These are phyloP conservation scores for Eupeodes corollae DNA, from an alignment of 1,140 invertebrate species.

Conservation along the genomic window DNA sequence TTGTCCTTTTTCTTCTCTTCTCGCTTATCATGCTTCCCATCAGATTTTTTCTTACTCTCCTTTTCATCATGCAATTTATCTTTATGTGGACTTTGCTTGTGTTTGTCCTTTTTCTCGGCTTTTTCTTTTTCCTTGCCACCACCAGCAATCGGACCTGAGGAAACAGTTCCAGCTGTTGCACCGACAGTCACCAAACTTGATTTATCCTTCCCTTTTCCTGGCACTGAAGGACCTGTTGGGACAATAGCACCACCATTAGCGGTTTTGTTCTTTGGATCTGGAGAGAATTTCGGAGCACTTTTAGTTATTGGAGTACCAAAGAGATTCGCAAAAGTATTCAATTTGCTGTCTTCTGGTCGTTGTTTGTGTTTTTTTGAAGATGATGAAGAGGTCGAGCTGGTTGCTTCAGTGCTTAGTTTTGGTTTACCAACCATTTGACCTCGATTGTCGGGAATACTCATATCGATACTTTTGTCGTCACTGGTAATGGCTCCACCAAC, in stretches of 20 bases:
- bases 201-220: slow-evolving; percentile 18
- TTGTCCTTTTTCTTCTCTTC: slow-evolving; percentile 54
- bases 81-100: slow-evolving; percentile 46
- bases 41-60: slow-evolving; percentile 42
- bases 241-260: background rate
- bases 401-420: slow-evolving; percentile 46
- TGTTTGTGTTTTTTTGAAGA: slow-evolving; percentile 53
- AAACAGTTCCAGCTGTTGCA: no score
- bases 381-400: slow-evolving; percentile 16
- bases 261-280: slow-evolving; percentile 29
- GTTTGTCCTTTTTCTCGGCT: slow-evolving; percentile 51
- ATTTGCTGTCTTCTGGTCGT: slow-evolving; percentile 48
- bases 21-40: slow-evolving; percentile 47
- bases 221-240: slow-evolving; percentile 4
- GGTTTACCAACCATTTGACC: slow-evolving; percentile 45
- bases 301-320: slow-evolving; percentile 71
- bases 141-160: no score
- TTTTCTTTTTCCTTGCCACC: slow-evolving; percentile 35
- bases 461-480: slow-evolving; percentile 11
- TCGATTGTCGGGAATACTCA: background rate
- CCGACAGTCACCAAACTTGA: background rate
- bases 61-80: slow-evolving; percentile 41
- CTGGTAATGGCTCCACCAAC: slow-evolving; percentile 1
- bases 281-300: slow-evolving; percentile 42
- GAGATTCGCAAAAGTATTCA: slow-evolving; percentile 58